Conservation (phyloP, 2,113 vertebrate species). For the Helogale parvula region DNA sequence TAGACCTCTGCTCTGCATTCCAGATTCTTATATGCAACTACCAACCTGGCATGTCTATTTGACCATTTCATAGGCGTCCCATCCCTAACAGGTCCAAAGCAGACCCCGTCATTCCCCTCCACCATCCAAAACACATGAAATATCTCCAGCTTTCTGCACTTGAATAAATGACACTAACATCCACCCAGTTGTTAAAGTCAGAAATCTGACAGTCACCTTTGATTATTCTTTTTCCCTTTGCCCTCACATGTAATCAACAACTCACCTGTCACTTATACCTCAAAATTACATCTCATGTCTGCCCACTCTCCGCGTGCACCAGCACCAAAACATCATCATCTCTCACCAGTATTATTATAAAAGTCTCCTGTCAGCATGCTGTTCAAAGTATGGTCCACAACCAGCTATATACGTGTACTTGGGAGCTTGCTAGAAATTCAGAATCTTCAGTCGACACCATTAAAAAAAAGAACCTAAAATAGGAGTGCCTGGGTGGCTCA, state of each 20-base stretch:
- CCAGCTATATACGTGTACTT: not conserved
- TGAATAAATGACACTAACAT: not conserved
- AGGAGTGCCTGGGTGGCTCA: not conserved
- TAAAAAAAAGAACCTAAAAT: not conserved
- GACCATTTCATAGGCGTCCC: not conserved
- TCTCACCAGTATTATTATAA: not conserved
- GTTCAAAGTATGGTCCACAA: not conserved
- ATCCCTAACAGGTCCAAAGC: not conserved
- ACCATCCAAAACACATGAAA: not conserved
- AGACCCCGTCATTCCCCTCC: not conserved
- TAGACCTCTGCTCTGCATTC: constrained; percentile 10
- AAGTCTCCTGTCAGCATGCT: not conserved
- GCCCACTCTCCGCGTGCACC: not conserved
- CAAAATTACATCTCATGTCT: not conserved
- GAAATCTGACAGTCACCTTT: not conserved
- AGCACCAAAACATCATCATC: not conserved
- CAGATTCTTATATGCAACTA: not conserved
- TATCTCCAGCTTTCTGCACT: not conserved
- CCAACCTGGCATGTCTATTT: not conserved
- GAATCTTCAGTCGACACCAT: not conserved
- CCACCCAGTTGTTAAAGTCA: not conserved
- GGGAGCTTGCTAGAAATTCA: not conserved
- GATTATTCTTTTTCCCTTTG: not conserved
- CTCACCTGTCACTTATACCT: not conserved
- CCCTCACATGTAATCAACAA: not conserved